Evolutionary conservation across 1,140 invertebrate species (phyloP).

Genomic region (Lepidurus packardi): DNA sequence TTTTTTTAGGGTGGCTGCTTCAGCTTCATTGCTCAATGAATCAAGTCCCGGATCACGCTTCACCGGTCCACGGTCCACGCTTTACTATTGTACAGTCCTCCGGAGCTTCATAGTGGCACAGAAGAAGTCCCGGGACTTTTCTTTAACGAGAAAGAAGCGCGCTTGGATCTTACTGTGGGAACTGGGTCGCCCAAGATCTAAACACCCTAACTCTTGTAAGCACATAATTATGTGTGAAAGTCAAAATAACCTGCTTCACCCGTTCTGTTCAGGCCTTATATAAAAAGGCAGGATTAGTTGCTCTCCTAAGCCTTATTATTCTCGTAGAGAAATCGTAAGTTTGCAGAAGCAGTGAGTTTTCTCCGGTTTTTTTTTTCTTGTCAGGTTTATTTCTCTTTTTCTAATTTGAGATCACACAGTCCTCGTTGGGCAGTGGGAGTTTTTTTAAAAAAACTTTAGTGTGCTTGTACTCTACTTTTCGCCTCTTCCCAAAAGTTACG

Average conservation of each 20-base stretch:
- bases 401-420: too few relatives aligned
- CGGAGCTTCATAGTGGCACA: not conserved
- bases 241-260: constrained; percentile 1
- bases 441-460: not conserved
- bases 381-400: too few relatives aligned
- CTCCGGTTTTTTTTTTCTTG: too few relatives aligned
- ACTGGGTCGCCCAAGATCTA: constrained; percentile 9
- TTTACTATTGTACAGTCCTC: not conserved
- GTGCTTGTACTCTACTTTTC: not conserved
- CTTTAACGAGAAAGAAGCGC: not conserved
- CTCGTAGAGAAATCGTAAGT: too few relatives aligned
- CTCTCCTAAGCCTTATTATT: too few relatives aligned
- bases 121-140: not conserved
- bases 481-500: not conserved
- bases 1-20: not conserved
- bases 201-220: constrained; percentile 1
- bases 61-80: not conserved
- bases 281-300: not conserved
- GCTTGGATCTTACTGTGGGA: constrained; percentile 1
- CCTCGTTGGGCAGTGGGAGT: too few relatives aligned
- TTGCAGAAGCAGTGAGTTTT: too few relatives aligned
- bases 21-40: constrained; percentile 19
- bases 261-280: not conserved
- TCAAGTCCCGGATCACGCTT: constrained; percentile 11
- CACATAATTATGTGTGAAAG: constrained; percentile 16